These are phyloP conservation scores for Peromyscus polionotus DNA, from an alignment of 2,113 vertebrate genomes.

Conservation along the genomic window DNA sequence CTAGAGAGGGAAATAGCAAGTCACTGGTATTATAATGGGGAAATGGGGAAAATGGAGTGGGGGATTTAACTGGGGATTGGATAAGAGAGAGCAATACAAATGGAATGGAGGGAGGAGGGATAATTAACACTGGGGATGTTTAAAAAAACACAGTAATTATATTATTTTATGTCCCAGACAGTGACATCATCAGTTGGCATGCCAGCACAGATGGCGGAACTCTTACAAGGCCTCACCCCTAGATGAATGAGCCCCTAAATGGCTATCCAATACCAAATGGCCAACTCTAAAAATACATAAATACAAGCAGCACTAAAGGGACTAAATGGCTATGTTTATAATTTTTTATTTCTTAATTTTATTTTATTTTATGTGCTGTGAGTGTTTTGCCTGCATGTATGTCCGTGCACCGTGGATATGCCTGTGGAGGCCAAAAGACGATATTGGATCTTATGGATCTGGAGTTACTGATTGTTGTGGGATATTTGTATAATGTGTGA, in stretches of 20 bases:
- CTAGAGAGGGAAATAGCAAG: not conserved
- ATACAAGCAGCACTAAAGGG: not conserved
- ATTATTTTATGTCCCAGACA: not conserved
- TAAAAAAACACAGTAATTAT: not conserved
- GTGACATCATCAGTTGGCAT: not conserved
- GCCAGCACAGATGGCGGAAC: not conserved
- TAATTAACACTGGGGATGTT: not conserved
- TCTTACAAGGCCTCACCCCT: not conserved
- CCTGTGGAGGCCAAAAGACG: not conserved
- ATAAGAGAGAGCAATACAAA: not conserved
- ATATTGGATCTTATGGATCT: not conserved
- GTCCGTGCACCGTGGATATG: not conserved
- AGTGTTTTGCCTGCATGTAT: not conserved
- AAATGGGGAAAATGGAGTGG: not conserved
- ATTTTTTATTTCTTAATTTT: not conserved
- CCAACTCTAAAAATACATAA: no score
- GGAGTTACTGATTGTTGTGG: not conserved
- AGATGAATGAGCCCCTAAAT: not conserved
- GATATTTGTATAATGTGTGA: not conserved
- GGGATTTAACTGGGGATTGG: not conserved
- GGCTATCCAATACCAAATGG: not conserved
- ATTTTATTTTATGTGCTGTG: not conserved
- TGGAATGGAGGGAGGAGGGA: not conserved
- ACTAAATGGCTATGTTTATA: not conserved
- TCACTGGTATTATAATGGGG: not conserved